phyloP scores from a whole-genome alignment of 2,797 vertebrate species.

The Alca torda region DNA sequence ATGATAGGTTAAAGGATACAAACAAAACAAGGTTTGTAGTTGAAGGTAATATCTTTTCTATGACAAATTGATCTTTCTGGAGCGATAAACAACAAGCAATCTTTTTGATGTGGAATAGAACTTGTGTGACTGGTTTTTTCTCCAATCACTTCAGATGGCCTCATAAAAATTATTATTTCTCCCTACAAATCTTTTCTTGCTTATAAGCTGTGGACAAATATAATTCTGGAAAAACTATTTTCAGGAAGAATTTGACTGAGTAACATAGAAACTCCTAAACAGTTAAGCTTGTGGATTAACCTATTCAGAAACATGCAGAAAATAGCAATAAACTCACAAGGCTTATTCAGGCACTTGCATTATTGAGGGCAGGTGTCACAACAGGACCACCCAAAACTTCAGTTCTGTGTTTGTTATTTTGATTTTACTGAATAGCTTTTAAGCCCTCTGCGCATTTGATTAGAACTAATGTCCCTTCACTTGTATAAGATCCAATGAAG shows the following conservation, averaged over 20 bases:
- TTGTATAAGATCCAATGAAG: not conserved
- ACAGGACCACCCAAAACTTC: not conserved
- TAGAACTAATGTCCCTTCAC: not conserved
- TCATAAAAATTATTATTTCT: not conserved
- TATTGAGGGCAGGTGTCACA: not conserved
- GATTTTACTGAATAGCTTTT: not conserved
- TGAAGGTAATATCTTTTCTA: not conserved
- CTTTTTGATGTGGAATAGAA: not conserved
- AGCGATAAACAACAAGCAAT: not conserved
- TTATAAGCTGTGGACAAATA: not conserved
- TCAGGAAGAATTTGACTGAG: not conserved
- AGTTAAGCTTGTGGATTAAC: not conserved
- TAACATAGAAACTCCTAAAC: not conserved
- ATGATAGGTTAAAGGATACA: not conserved
- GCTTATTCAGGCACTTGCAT: not conserved
- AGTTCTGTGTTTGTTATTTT: not conserved
- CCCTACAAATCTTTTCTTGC: not conserved
- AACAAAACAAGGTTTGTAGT: not conserved
- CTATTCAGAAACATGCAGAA: not conserved
- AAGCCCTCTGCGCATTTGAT: not conserved
- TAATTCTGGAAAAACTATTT: not conserved
- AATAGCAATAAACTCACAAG: not conserved
- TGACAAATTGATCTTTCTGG: not conserved
- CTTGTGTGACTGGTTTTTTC: not conserved
- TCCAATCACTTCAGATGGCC: not conserved